Percentiles rank a stretch among this genome's conserved stretches.
Evolutionary conservation across 2,888 invertebrate species (phyloP).

Genomic region (Hyalella azteca): DNA sequence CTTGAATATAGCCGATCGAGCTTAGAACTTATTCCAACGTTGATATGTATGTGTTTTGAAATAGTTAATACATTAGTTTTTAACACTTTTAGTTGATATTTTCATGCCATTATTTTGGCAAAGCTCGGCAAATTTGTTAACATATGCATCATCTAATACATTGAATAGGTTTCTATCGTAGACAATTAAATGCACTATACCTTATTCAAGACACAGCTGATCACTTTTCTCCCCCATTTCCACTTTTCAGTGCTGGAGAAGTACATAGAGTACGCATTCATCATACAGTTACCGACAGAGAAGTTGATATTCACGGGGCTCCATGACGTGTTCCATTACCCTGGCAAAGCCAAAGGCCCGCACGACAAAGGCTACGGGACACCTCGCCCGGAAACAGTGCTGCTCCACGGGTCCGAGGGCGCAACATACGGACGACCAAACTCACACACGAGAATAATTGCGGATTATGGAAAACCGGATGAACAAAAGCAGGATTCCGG

Average conservation of each 20-base stretch:
- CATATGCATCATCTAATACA: too few species aligned
- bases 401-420: background rate
- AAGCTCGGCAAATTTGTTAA: too few species aligned
- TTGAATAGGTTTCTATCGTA: background rate
- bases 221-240: background rate
- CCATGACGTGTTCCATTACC: background rate
- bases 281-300: conserved; percentile 6
- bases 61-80: too few species aligned
- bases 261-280: conserved; percentile 4
- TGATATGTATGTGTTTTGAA: too few species aligned
- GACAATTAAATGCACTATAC: background rate
- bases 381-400: background rate
- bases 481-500: background rate
- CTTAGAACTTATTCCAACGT: too few species aligned
- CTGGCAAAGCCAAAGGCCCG: background rate
- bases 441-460: background rate
- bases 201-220: background rate
- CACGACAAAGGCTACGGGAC: conserved; percentile 3
- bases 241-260: conserved; percentile 18
- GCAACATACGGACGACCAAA: background rate
- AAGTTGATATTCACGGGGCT: conserved; percentile 27
- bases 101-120: too few species aligned
- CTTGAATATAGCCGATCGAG: too few species aligned
- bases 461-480: background rate
- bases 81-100: too few species aligned